A percentile compares a stretch with the other conserved stretches of the same genome.
Conservation (phyloP, 2,113 vertebrate species). For the Heliornis fulica region DNA sequence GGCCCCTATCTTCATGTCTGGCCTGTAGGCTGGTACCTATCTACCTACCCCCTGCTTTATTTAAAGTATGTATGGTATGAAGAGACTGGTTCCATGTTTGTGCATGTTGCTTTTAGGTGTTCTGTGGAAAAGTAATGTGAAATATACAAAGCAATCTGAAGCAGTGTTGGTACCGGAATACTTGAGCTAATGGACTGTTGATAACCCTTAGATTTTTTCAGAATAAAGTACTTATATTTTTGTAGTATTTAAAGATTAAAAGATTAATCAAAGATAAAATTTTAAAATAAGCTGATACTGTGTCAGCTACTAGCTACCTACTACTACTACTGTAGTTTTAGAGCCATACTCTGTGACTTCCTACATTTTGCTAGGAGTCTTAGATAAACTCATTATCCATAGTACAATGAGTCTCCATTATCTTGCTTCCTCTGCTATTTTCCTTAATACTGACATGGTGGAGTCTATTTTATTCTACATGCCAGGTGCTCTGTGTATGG, state of each 20-base stretch:
- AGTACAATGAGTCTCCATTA: background rate
- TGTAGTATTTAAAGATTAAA: background rate
- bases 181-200: background rate
- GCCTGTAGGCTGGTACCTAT: background rate
- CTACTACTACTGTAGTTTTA: background rate
- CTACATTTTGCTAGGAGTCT: background rate
- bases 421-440: background rate
- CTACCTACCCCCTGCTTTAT: background rate
- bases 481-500: background rate
- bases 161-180: background rate
- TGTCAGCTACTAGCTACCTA: background rate
- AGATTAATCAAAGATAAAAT: background rate
- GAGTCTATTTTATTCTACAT: background rate
- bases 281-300: background rate
- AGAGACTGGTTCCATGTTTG: background rate
- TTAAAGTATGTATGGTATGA: background rate
- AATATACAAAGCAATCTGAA: background rate
- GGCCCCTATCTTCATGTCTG: background rate
- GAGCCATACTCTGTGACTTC: background rate
- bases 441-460: background rate
- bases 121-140: background rate
- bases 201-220: background rate
- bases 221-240: background rate
- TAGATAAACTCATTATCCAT: background rate
- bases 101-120: background rate